These are phyloP conservation scores for Thymelicus lineola DNA, from an alignment of 2,888 invertebrate genomes.

Conservation along the genomic window DNA sequence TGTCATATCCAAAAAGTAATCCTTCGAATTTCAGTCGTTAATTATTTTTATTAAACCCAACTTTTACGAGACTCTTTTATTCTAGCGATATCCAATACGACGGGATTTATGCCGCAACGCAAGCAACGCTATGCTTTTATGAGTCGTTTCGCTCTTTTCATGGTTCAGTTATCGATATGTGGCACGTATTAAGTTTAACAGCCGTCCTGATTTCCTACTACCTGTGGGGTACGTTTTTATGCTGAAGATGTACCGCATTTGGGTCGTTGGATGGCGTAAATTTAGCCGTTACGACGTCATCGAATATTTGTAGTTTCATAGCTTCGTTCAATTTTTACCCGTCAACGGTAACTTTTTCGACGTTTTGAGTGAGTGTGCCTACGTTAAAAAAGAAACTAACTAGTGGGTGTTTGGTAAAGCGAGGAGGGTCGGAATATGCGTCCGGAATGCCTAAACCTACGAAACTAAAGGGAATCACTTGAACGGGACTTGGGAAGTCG, in stretches of 20 bases:
- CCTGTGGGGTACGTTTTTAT: conserved; percentile 42
- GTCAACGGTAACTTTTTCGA: conserved; percentile 26
- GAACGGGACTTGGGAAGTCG: conserved; percentile 62
- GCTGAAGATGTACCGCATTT: conserved; percentile 8
- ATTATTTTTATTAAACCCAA: conserved; percentile 55
- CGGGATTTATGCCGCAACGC: conserved; percentile 60
- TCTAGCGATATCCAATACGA: conserved; percentile 63
- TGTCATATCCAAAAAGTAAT: conserved; percentile 39
- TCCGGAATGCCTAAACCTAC: conserved; percentile 61
- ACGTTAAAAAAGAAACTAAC: conserved; percentile 41
- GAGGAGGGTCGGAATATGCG: conserved; percentile 53
- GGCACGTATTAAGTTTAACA: conserved; percentile 63
- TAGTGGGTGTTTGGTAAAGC: conserved; percentile 48
- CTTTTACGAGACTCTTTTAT: conserved; percentile 57
- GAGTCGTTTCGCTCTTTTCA: conserved; percentile 59
- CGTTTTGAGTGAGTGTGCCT: conserved; percentile 33
- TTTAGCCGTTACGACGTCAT: conserved; percentile 15
- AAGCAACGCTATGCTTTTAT: conserved; percentile 59
- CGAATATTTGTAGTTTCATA: conserved; percentile 29
- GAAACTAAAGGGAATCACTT: conserved; percentile 62
- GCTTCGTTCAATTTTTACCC: conserved; percentile 28
- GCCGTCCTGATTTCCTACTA: conserved; percentile 58
- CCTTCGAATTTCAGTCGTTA: conserved; percentile 47
- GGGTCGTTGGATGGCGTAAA: conserved; percentile 11
- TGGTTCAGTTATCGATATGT: conserved; percentile 62